Evolutionary conservation across 2,797 vertebrate genomes (phyloP).

Genomic region (Trachurus trachurus): DNA sequence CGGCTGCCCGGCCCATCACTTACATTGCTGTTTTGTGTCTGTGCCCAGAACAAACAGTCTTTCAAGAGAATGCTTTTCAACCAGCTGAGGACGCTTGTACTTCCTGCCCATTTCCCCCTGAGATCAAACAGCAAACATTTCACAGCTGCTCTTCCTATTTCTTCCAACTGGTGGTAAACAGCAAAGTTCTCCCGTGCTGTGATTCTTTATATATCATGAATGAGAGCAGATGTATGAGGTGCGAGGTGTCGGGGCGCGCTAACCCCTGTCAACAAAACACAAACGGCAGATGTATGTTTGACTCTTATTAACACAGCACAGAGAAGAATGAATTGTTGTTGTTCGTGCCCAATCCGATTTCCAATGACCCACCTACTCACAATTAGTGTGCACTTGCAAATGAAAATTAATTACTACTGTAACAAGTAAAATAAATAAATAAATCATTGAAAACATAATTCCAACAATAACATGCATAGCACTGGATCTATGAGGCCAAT

Average conservation of each 20-base stretch:
- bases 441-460: background rate
- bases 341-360: background rate
- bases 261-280: background rate
- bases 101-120: constrained; percentile 68
- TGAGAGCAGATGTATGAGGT: constrained; percentile 7
- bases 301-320: background rate
- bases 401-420: background rate
- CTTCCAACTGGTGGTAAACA: constrained; percentile 37
- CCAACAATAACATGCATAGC: background rate
- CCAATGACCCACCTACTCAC: background rate
- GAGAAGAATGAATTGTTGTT: background rate
- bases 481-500: background rate
- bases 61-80: constrained; percentile 65
- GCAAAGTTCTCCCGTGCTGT: constrained; percentile 1
- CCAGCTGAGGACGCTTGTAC: constrained; percentile 85
- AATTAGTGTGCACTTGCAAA: background rate
- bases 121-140: constrained; percentile 81
- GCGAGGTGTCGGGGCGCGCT: background rate
- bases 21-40: constrained; percentile 83
- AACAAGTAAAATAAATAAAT: background rate
- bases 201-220: constrained; percentile 7
- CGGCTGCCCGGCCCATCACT: constrained; percentile 79
- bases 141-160: constrained; percentile 77
- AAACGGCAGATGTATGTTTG: background rate
- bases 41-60: constrained; percentile 87